phyloP scores from a whole-genome alignment of 2,113 vertebrate species.

The Ammodytes marinus region DNA sequence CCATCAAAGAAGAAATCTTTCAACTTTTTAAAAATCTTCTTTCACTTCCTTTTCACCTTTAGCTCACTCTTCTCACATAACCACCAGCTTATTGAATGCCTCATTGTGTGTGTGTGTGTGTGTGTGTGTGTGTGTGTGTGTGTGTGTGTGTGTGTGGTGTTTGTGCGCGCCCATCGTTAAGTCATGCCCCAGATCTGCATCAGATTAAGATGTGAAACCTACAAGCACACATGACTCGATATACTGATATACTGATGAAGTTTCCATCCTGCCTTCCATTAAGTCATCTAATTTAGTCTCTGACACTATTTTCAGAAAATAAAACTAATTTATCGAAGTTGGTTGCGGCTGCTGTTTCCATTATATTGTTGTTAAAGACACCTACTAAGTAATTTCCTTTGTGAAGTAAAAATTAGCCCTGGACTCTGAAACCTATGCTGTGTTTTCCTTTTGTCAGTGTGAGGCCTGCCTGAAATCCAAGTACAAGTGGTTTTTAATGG shows the following conservation, averaged over 20 bases:
- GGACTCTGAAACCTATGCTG: not conserved
- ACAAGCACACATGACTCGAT: not conserved
- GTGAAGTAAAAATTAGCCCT: not conserved
- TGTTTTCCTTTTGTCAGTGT: not conserved
- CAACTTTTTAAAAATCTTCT: not conserved
- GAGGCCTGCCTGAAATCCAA: not conserved
- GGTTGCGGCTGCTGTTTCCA: conserved; percentile 1
- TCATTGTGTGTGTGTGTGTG: not conserved
- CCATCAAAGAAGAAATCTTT: not conserved
- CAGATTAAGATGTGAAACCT: conserved; percentile 35
- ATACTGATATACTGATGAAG: not conserved
- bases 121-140: not conserved
- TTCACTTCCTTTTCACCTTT: conserved; percentile 35
- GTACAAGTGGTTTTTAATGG: not conserved
- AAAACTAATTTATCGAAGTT: not conserved
- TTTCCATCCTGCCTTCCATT: conserved; percentile 44
- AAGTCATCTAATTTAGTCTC: not conserved
- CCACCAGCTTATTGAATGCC: conserved; percentile 26
- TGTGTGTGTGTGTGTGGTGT: not conserved
- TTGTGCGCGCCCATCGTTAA: not conserved
- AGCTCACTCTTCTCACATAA: not conserved
- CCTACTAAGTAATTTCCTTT: not conserved
- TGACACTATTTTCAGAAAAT: conserved; percentile 28
- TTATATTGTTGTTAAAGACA: not conserved
- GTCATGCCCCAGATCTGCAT: conserved; percentile 30